A percentile compares a stretch with the other conserved stretches of the same genome.
These are phyloP conservation scores for Nannoperca obscura DNA, from an alignment of 2,797 vertebrate genomes.

Conservation along the genomic window DNA sequence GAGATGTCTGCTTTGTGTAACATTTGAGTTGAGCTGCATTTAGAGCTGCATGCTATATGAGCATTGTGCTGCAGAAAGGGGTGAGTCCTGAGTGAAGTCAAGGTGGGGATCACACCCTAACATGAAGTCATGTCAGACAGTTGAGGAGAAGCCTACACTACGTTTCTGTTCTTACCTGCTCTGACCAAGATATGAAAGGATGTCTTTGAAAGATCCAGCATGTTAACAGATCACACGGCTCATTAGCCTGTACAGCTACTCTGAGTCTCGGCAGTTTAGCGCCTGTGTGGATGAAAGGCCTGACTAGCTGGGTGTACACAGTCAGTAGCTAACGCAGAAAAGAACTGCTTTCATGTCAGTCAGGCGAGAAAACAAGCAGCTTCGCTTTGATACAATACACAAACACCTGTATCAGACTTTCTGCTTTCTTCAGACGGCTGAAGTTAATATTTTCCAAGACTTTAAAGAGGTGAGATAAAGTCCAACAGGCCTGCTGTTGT, in stretches of 20 bases:
- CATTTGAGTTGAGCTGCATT: background rate
- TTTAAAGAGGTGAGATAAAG: constrained; percentile 58
- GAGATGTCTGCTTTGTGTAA: background rate
- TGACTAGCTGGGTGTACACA: background rate
- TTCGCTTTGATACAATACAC: constrained; percentile 30
- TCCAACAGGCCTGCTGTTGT: constrained; percentile 53
- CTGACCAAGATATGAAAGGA: constrained; percentile 23
- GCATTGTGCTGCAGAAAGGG: background rate
- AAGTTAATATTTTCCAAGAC: constrained; percentile 67
- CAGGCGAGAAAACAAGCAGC: constrained; percentile 32
- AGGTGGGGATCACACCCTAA: background rate
- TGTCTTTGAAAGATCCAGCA: constrained; percentile 54
- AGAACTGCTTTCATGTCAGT: constrained; percentile 41
- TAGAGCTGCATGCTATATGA: background rate
- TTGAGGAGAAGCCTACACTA: background rate
- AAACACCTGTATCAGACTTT: constrained; percentile 19
- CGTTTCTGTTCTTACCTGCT: constrained; percentile 24
- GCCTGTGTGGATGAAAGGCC: constrained; percentile 58
- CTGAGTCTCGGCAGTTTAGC: constrained; percentile 22
- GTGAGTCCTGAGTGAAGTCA: constrained; percentile 1
- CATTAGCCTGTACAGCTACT: constrained; percentile 30
- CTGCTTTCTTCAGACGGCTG: constrained; percentile 2
- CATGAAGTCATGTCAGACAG: background rate
- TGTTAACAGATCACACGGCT: constrained; percentile 48
- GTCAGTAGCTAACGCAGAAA: constrained; percentile 26